Evolutionary conservation across 1,140 invertebrate genomes (phyloP).

Genomic region (Parapsyche elsis): DNA sequence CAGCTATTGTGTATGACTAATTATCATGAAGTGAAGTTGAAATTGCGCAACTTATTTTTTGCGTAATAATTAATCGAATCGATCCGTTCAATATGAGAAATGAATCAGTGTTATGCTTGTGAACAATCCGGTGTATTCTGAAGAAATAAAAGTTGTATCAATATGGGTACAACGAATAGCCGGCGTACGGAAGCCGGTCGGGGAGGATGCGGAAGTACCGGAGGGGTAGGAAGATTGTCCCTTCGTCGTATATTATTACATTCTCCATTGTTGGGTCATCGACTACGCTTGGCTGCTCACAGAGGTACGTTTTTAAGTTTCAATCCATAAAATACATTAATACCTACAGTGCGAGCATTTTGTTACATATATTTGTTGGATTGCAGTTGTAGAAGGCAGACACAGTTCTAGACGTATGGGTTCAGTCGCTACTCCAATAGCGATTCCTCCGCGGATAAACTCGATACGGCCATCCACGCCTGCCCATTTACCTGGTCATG

Average conservation of each 20-base stretch:
- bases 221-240: constrained; percentile 48
- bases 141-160: constrained; percentile 19
- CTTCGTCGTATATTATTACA: constrained; percentile 51
- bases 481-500: background rate
- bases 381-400: constrained; percentile 52
- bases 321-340: background rate
- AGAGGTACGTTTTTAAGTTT: constrained; percentile 43
- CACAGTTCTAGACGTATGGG: constrained; percentile 24
- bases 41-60: too few relatives aligned
- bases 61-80: too few relatives aligned
- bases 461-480: constrained; percentile 17
- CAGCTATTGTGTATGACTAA: too few relatives aligned
- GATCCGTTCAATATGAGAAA: background rate
- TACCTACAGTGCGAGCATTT: background rate
- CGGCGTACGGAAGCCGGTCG: constrained; percentile 18
- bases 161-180: constrained; percentile 32
- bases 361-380: background rate
- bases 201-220: constrained; percentile 37
- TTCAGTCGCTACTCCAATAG: background rate
- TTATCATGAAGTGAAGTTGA: too few relatives aligned
- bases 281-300: constrained; percentile 51
- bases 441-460: constrained; percentile 29
- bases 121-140: constrained; percentile 1
- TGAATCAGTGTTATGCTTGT: background rate
- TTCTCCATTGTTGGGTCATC: constrained; percentile 50